A percentile compares a stretch with the other conserved stretches of the same genome.
phyloP scores from a whole-genome alignment of 2,797 vertebrate genomes.

The Florisuga fusca region DNA sequence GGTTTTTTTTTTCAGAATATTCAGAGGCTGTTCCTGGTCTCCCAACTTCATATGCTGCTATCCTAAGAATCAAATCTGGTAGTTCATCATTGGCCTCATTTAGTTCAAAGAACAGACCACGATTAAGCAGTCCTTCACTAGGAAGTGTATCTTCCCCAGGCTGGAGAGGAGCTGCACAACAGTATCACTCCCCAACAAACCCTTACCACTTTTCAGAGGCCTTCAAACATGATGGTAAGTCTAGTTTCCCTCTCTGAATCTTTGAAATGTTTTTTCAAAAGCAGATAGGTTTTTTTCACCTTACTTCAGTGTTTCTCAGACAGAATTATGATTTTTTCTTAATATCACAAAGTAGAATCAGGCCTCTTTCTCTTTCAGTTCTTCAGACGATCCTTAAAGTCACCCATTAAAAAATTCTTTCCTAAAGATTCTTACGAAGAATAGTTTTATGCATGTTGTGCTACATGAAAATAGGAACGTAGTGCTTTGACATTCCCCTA shows the following conservation, averaged over 20 bases:
- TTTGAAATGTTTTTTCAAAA: background rate
- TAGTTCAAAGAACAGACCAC: conserved; percentile 83
- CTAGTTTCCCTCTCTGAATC: background rate
- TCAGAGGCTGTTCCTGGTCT: conserved; percentile 84
- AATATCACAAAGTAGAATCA: background rate
- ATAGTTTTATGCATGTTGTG: background rate
- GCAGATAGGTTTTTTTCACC: background rate
- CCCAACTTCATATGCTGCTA: conserved; percentile 88
- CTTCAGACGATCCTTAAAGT: background rate
- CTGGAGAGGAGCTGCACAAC: conserved; percentile 84
- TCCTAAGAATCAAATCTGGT: conserved; percentile 89
- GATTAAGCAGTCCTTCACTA: conserved; percentile 77
- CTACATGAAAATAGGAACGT: background rate
- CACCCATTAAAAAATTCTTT: background rate
- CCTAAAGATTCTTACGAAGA: background rate
- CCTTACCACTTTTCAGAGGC: conserved; percentile 87
- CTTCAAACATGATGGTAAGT: conserved; percentile 88
- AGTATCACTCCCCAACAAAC: conserved; percentile 82
- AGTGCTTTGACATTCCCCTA: background rate
- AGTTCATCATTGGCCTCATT: conserved; percentile 83
- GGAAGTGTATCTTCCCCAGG: conserved; percentile 76
- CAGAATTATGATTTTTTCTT: background rate
- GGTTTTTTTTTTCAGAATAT: conserved; percentile 77
- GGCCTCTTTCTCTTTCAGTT: background rate
- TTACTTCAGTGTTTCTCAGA: background rate